These are phyloP conservation scores for Lottia scabra DNA, from an alignment of 2,888 invertebrate species.

Conservation along the genomic window DNA sequence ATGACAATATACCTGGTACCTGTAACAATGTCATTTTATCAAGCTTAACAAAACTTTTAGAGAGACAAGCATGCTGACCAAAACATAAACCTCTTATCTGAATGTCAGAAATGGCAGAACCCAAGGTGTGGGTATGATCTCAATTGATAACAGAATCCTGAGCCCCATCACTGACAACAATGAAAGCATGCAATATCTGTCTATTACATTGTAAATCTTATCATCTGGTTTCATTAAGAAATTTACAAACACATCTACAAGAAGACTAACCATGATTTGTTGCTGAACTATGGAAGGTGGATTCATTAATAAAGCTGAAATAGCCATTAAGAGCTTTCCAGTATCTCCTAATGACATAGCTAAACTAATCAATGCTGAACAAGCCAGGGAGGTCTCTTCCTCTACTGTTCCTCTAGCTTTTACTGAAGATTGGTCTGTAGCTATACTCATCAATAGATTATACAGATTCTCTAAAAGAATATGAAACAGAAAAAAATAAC, in stretches of 20 bases:
- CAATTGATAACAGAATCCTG: too few relatives aligned
- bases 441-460: conserved; percentile 84
- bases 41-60: too few relatives aligned
- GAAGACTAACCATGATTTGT: conserved; percentile 73
- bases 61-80: too few relatives aligned
- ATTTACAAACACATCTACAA: too few relatives aligned
- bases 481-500: too few relatives aligned
- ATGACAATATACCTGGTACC: conserved; percentile 83
- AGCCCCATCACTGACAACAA: too few relatives aligned
- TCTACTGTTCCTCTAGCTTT: conserved; percentile 68
- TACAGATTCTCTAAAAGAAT: conserved; percentile 79
- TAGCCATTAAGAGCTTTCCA: conserved; percentile 87
- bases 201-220: too few relatives aligned
- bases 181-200: too few relatives aligned
- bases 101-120: too few relatives aligned
- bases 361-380: conserved; percentile 90
- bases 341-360: conserved; percentile 94
- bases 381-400: conserved; percentile 86
- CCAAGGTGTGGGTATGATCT: too few relatives aligned
- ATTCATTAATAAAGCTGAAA: conserved; percentile 89
- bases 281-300: conserved; percentile 82
- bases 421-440: conserved; percentile 75
- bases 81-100: too few relatives aligned
- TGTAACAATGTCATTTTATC: conserved; percentile 22
- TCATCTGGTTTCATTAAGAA: too few relatives aligned